Conservation (phyloP, 1,140 invertebrate genomes). For the Eulimnadia texana region DNA sequence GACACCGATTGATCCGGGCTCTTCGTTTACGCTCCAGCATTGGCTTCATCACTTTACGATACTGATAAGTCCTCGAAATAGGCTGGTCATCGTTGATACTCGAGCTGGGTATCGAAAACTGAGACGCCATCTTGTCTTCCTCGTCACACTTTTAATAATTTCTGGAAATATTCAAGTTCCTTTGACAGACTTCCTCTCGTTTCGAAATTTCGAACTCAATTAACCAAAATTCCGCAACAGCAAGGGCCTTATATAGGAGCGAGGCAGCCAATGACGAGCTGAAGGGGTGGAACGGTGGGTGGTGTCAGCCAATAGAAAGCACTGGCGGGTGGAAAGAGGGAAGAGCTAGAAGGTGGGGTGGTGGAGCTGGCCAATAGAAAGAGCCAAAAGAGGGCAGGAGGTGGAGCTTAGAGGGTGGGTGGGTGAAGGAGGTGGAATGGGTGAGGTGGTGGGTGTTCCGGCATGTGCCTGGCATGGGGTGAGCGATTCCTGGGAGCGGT, state of each 20-base stretch:
- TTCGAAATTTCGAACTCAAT: neutral
- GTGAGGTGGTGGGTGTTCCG: too few species aligned
- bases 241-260: neutral
- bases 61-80: neutral
- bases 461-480: neutral
- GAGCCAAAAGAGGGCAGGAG: neutral
- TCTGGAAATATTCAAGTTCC: too few species aligned
- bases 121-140: neutral
- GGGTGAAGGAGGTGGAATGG: too few species aligned
- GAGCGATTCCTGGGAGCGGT: neutral
- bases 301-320: too few species aligned
- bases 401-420: neutral
- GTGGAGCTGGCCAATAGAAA: neutral
- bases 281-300: too few species aligned
- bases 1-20: constrained; percentile 83
- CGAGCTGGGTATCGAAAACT: neutral
- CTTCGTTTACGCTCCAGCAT: constrained; percentile 85
- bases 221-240: neutral
- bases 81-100: neutral
- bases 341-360: neutral
- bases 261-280: too few species aligned
- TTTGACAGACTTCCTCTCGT: too few species aligned
- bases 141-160: too few species aligned
- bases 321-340: too few species aligned
- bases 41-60: constrained; percentile 67